Evolutionary conservation across 2,797 vertebrate species (phyloP).

Genomic region (Acipenser transmontanus): DNA sequence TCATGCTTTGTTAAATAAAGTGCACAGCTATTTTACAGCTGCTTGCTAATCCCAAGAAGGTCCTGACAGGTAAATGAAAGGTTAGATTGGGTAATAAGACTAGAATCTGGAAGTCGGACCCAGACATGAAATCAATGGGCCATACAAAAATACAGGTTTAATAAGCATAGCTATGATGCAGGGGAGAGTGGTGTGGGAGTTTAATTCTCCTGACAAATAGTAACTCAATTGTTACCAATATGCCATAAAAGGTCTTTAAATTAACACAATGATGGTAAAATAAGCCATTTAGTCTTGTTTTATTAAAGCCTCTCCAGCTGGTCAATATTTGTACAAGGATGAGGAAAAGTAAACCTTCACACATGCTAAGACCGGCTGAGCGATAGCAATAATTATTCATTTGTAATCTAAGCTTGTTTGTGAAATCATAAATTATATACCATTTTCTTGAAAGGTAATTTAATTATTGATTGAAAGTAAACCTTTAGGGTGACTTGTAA

Average conservation of each 20-base stretch:
- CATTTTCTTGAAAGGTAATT: background rate
- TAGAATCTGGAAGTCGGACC: background rate
- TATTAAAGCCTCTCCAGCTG: background rate
- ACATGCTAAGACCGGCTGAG: background rate
- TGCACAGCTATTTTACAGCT: constrained; percentile 1
- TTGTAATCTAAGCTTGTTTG: background rate
- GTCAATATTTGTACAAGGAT: constrained; percentile 8
- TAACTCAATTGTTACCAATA: constrained; percentile 4
- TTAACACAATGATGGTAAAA: constrained; percentile 1
- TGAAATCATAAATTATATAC: background rate
- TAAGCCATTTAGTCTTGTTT: background rate
- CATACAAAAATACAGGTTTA: constrained; percentile 5
- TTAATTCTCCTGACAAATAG: constrained; percentile 12
- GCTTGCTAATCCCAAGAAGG: constrained; percentile 2
- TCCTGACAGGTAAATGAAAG: constrained; percentile 10
- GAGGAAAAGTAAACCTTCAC: constrained; percentile 8
- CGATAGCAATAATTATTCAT: background rate
- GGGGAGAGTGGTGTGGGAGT: constrained; percentile 3
- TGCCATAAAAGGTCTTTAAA: constrained; percentile 9
- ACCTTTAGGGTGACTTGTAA: background rate
- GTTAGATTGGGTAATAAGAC: constrained; percentile 8
- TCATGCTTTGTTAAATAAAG: constrained; percentile 3
- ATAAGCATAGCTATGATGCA: constrained; percentile 6
- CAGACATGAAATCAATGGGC: constrained; percentile 12
- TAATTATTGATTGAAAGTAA: background rate